Base-by-base conservation (phyloP, 2,888 invertebrate species). In the Orchestes rusci region DNA sequence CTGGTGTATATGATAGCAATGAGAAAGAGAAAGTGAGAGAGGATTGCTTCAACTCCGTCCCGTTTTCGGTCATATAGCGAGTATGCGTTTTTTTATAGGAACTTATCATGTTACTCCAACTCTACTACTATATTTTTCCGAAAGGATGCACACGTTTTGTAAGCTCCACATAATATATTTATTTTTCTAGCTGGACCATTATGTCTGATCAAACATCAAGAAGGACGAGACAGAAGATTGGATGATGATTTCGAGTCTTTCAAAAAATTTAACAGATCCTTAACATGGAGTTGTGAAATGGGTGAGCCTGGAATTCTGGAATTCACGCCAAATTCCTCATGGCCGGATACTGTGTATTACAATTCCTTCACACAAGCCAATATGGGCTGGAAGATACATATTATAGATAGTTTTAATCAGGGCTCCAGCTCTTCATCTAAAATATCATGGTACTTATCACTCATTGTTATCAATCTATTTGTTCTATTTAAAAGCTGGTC, bases 381-480 rank as follows among this genome's bases (percentile, higher is more conserved):
- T 69, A 94, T 95, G 91, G 95, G 95, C 49, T 93, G 91, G 75
- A 89, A 89, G 67, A 91, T 95, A 62, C 84, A 85, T 67, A 78
- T 95, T 16, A 84, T 94, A 41, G 93, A 95, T 68, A 82, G 77
- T 41, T 84, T 81, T 63, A 71, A 69, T 32, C 72, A 56, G 39
- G 46, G 56, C 39, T 10, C 41, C 3, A 43, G 46, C 20, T 27
- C 27, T 27, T n/a, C n/a, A n/a, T n/a, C n/a, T n/a, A n/a, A n/a
- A n/a, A n/a, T n/a, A n/a, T n/a, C n/a, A n/a, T n/a, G n/a, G n/a
- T n/a, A n/a, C n/a, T n/a, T n/a, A n/a, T n/a, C n/a, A n/a, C n/a
- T n/a, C n/a, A n/a, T n/a, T n/a, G n/a, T n/a, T n/a, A n/a, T n/a
- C n/a, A n/a, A n/a, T n/a, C n/a, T n/a, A n/a, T n/a, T n/a, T n/a